Base-by-base conservation (phyloP, 2,113 vertebrate species). In the Brachyistius frenatus region DNA sequence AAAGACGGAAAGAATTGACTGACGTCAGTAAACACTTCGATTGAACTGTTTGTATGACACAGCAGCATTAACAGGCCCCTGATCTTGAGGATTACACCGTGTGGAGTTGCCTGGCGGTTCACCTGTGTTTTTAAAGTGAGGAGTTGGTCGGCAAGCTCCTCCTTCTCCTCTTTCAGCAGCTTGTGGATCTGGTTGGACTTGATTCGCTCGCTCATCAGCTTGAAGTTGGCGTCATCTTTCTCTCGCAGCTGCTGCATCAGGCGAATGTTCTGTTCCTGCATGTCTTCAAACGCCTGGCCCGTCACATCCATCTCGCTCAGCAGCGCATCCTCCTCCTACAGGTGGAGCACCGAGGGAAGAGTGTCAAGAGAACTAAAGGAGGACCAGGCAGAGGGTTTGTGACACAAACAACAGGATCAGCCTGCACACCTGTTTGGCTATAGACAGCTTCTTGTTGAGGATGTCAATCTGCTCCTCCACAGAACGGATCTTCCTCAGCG, bases 161-260 rank as follows among this genome's bases (percentile, higher is more conserved):
- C 97, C 81, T 99, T 99, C 85, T 99, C 98, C 78, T 99, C 98
- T 81, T 98, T 99, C 1, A 99, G 94, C 14, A 99, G 92, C 84
- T 99, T 99, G 86, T 99, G 98, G 85, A 99, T 99, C 94, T 99
- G 98, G 91, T 99, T 99, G 63, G 97, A 97, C 87, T 99, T 99
- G 93, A 99, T 99, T 10, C 97, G 94, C 74, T 99, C 98, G 5
- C 97, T 99, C 97, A 99, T 99, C 72, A 99, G 93, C 86, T 99
- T 99, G 90, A 99, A 99, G 90, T 99, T 99, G 75, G 98, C 98
- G 36, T 99, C 98, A 23, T 99, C 98, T 75, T 99, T 99, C 89
- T 99, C 98, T 41, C 97, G 80, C 74, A 99, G 94, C 92, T 99
- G 98, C 92, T 99, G 98, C 98, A 99, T 98, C 74, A 99, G 89